A percentile compares a stretch with the other conserved stretches of the same genome.
Conservation (phyloP, 2,113 vertebrate species). For the Ancistrus triradiatus region DNA sequence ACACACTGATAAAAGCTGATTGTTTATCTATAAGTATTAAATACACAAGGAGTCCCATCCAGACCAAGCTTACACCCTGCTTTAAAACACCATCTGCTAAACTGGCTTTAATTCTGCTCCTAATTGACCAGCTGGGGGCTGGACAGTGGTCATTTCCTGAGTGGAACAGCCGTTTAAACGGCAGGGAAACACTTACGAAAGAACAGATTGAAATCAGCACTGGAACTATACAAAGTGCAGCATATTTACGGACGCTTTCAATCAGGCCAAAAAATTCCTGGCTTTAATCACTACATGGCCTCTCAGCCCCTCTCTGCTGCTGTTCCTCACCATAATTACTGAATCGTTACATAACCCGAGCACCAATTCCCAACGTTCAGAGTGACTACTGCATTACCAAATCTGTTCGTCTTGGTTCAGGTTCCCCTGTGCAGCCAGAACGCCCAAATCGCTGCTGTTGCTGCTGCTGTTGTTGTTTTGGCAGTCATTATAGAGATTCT, state of each 20-base stretch:
- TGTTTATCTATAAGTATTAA: too few species aligned
- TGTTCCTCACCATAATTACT: constrained; percentile 27
- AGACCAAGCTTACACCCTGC: too few species aligned
- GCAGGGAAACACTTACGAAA: constrained; percentile 21
- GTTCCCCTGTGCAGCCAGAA: too few species aligned
- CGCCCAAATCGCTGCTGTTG: constrained; percentile 1
- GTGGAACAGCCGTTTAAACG: constrained; percentile 22
- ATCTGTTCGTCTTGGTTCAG: constrained; percentile 9
- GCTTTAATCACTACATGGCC: constrained; percentile 26
- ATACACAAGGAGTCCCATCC: too few species aligned
- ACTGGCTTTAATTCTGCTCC: background rate
- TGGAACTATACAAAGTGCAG: constrained; percentile 36
- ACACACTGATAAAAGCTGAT: too few species aligned
- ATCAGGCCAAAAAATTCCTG: too few species aligned
- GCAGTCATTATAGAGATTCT: too few species aligned
- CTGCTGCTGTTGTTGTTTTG: constrained; percentile 17
- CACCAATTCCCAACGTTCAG: constrained; percentile 26
- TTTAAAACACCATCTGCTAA: background rate
- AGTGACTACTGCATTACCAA: constrained; percentile 24
- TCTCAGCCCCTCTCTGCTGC: background rate
- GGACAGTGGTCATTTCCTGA: constrained; percentile 42
- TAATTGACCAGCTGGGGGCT: constrained; percentile 1
- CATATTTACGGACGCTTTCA: too few species aligned
- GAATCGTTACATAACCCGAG: constrained; percentile 31
- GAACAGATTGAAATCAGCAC: constrained; percentile 34